Base-by-base conservation (phyloP, 1,140 invertebrate genomes). In the Bombus vancouverensis region DNA sequence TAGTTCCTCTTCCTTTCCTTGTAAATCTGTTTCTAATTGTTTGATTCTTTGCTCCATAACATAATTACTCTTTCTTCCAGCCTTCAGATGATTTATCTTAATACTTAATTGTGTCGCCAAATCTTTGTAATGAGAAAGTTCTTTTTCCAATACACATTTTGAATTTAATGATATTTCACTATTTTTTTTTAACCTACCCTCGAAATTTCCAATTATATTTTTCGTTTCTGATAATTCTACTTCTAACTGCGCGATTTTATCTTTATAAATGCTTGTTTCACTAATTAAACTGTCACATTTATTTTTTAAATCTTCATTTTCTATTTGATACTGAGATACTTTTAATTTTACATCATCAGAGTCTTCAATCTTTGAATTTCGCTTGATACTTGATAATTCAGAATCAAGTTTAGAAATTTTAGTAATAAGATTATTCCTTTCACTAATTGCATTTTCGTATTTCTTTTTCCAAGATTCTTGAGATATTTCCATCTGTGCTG, bases 401-500 rank as follows among this genome's bases (percentile, higher is more conserved):
- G 76, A 77, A 37, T 93, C 89, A 39, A 91, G 77, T 72, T 86
- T 89, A 8, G 89, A 89, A 42, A 94, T 82, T 82, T 91, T 92
- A 8, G 73, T 47, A 25, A 85, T 39, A 71, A 92, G 80, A 79
- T 92, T 87, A 15, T 87, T 90, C 34, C 89, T 84, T 83, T 95
- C 94, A 32, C 62, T 89, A 22, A 89, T 47, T 4, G 79, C 12
- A 59, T 87, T 92, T n/a, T 94, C 93, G 37, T 92, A 93, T 86
- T 94, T 95, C 53, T 93, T 92, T 37, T 92, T 93, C 89, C 92
- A 92, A 0, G 92, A 91, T 81, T 94, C 94, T 53, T 93, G 90
- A 13, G 90, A 90, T 9, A 95, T 94, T 81, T 95, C 94, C 44
- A 92, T 90, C 77, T 94, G 93, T 4, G 94, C 94, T 22, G 94